phyloP scores from a whole-genome alignment of 2,888 invertebrate genomes.

The Timema podura region DNA sequence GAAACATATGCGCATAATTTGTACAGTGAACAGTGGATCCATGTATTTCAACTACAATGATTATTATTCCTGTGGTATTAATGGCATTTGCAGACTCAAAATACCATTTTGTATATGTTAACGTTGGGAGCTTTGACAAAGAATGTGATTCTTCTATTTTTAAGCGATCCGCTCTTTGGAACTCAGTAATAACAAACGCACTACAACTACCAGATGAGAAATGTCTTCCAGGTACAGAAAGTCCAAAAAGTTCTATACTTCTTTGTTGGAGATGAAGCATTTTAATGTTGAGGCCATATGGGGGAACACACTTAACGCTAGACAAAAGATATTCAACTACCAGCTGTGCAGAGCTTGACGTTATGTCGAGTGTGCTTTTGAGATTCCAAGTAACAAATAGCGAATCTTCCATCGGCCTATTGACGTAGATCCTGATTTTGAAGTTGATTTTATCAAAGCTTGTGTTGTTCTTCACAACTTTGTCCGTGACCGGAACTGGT shows the following conservation, averaged over 20 bases:
- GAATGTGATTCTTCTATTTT: slow-evolving; percentile 23
- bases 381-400: slow-evolving; percentile 38
- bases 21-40: slow-evolving; percentile 33
- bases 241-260: slow-evolving; percentile 20
- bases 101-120: slow-evolving; percentile 28
- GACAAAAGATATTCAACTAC: slow-evolving; percentile 33
- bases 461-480: slow-evolving; percentile 33
- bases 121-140: slow-evolving; percentile 24
- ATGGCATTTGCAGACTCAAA: slow-evolving; percentile 17
- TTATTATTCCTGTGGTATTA: slow-evolving; percentile 24
- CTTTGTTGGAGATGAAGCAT: slow-evolving; percentile 29
- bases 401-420: slow-evolving; percentile 39
- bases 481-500: slow-evolving; percentile 27
- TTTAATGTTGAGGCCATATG: slow-evolving; percentile 24
- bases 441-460: slow-evolving; percentile 34
- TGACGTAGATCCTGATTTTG: slow-evolving; percentile 32
- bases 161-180: slow-evolving; percentile 18
- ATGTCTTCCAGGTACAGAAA: slow-evolving; percentile 19
- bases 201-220: slow-evolving; percentile 22
- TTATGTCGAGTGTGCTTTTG: slow-evolving; percentile 37
- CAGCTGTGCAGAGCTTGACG: slow-evolving; percentile 34
- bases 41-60: slow-evolving; percentile 34
- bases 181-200: slow-evolving; percentile 16
- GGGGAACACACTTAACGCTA: slow-evolving; percentile 19
- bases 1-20: slow-evolving; percentile 33